These are phyloP conservation scores for Ditylenchus dipsaci DNA, from an alignment of 1,140 invertebrate genomes.

Conservation along the genomic window DNA sequence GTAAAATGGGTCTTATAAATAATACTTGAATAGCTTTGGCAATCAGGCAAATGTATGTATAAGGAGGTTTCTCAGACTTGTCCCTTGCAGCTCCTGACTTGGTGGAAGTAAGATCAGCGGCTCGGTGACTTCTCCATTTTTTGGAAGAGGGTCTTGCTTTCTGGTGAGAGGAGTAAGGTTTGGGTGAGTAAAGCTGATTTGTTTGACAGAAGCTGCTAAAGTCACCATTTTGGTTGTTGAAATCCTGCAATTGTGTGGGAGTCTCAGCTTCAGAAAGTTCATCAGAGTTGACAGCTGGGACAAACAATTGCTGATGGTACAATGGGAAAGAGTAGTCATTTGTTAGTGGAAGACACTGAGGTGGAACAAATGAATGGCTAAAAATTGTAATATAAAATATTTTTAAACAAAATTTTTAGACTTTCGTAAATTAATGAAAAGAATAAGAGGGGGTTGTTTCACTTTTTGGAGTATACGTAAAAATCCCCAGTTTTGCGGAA, in stretches of 20 bases:
- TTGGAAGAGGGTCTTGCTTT: not conserved
- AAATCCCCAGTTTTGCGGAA: too few relatives aligned
- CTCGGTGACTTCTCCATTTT: not conserved
- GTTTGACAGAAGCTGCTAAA: not conserved
- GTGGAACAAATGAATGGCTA: not conserved
- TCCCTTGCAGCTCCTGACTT: not conserved
- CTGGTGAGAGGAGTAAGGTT: not conserved
- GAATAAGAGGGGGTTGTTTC: too few relatives aligned
- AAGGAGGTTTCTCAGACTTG: constrained; percentile 20
- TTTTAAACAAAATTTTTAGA: too few relatives aligned
- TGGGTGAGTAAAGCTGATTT: not conserved
- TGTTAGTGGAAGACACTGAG: not conserved
- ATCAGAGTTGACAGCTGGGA: not conserved
- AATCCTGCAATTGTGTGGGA: not conserved
- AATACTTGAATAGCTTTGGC: constrained; percentile 20
- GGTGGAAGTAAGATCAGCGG: not conserved
- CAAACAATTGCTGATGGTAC: not conserved
- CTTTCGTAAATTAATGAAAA: too few relatives aligned
- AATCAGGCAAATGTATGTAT: constrained; percentile 30
- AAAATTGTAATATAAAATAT: not conserved
- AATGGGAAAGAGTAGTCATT: too few relatives aligned
- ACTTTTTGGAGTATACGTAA: too few relatives aligned
- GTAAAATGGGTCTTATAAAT: constrained; percentile 9
- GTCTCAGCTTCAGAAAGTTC: not conserved
- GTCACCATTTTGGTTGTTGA: not conserved